Evolutionary conservation across 2,797 vertebrate species (phyloP).

Genomic region (Phataginus tetradactyla): DNA sequence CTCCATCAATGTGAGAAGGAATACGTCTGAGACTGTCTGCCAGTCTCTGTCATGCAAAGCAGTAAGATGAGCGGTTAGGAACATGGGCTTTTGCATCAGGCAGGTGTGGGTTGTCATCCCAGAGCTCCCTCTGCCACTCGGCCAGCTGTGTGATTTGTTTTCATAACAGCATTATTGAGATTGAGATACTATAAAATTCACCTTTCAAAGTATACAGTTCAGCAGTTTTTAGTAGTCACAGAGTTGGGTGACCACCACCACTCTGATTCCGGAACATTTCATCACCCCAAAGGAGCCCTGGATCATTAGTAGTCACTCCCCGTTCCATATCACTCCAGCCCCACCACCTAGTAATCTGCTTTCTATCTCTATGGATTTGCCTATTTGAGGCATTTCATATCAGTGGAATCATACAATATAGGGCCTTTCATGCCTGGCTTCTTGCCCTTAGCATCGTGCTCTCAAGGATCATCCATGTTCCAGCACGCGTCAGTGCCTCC

Average conservation of each 20-base stretch:
- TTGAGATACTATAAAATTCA: neutral
- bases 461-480: neutral
- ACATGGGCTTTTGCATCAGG: neutral
- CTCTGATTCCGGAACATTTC: neutral
- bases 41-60: neutral
- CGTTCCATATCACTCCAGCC: neutral
- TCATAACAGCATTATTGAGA: neutral
- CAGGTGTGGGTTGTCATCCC: neutral
- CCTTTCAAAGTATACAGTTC: neutral
- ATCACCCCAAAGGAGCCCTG: neutral
- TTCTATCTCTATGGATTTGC: neutral
- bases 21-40: slow-evolving; percentile 3
- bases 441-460: neutral
- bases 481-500: neutral
- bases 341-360: neutral
- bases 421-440: neutral
- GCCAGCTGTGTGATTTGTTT: neutral
- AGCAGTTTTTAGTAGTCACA: neutral
- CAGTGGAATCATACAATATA: neutral
- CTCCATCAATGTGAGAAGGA: neutral
- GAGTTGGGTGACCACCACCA: neutral
- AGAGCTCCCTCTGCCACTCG: neutral
- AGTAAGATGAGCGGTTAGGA: neutral
- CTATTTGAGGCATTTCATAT: neutral
- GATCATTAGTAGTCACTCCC: neutral